phyloP scores from a whole-genome alignment of 2,888 invertebrate genomes.

The Papilio protenor region DNA sequence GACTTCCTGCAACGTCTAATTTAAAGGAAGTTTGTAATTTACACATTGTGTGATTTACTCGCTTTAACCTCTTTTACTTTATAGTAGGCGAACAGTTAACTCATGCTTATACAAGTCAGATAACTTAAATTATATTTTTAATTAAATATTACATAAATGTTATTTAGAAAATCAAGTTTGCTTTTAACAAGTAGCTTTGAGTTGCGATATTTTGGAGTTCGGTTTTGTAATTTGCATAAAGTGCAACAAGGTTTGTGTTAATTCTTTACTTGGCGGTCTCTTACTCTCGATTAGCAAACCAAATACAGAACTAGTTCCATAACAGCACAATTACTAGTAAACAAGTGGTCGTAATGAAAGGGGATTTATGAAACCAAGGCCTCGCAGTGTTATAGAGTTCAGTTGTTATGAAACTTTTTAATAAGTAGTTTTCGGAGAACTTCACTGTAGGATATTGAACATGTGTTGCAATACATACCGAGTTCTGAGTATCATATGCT shows the following conservation, averaged over 20 bases:
- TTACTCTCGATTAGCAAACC: slow-evolving; percentile 37
- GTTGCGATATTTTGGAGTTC: neutral
- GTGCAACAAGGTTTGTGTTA: slow-evolving; percentile 26
- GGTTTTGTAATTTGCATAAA: slow-evolving; percentile 1
- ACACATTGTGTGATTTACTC: slow-evolving; percentile 18
- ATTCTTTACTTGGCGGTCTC: slow-evolving; percentile 3
- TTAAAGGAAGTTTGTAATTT: slow-evolving; percentile 19
- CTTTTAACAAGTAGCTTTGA: neutral
- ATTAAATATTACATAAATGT: neutral
- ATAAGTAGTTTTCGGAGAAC: slow-evolving; percentile 30
- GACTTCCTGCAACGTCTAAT: slow-evolving; percentile 9
- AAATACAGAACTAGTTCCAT: slow-evolving; percentile 39
- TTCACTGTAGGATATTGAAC: slow-evolving; percentile 31
- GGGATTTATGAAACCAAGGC: slow-evolving; percentile 38
- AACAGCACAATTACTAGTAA: slow-evolving; percentile 29
- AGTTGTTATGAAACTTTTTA: slow-evolving; percentile 40
- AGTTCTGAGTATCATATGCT: neutral
- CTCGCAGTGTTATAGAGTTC: slow-evolving; percentile 22
- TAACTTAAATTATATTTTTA: too few species aligned
- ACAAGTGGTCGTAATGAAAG: slow-evolving; percentile 39
- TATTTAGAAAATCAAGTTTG: neutral
- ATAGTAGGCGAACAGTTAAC: neutral
- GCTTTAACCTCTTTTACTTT: slow-evolving; percentile 19
- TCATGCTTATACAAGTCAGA: too few species aligned
- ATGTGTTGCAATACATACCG: slow-evolving; percentile 18